Conservation (phyloP, 2,797 vertebrate species). For the Alexandromys oeconomus region DNA sequence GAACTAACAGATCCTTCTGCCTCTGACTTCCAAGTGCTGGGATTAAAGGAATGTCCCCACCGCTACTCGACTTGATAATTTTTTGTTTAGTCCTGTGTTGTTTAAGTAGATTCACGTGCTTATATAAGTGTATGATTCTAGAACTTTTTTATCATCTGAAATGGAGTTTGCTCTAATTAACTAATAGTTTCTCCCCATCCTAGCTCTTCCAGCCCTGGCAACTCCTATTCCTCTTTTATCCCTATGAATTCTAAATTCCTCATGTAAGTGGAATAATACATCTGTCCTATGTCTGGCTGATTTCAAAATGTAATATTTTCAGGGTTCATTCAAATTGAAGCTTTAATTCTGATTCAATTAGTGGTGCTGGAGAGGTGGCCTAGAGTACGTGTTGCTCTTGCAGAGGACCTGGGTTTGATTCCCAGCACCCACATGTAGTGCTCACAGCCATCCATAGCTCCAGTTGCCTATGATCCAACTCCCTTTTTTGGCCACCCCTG, state of each 20-base stretch:
- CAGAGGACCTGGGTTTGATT: not conserved
- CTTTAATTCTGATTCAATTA: constrained; percentile 24
- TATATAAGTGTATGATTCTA: not conserved
- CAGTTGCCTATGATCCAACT: not conserved
- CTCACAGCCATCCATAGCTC: not conserved
- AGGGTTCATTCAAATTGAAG: not conserved
- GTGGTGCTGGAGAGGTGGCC: not conserved
- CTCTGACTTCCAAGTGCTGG: not conserved
- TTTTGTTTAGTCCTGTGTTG: not conserved
- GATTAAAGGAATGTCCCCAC: not conserved
- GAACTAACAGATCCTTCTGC: not conserved
- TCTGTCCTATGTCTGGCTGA: constrained; percentile 11
- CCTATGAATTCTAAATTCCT: not conserved
- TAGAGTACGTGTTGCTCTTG: no score
- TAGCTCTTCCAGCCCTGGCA: not conserved
- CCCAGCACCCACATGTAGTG: not conserved
- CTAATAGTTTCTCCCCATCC: not conserved
- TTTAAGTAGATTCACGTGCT: not conserved
- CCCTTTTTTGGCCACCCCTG: not conserved
- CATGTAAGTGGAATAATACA: not conserved
- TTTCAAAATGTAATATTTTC: constrained; percentile 27
- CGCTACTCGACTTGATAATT: not conserved
- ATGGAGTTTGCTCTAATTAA: not conserved
- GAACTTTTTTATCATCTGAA: constrained; percentile 45
- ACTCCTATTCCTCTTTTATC: not conserved